Evolutionary conservation across 2,113 vertebrate species (phyloP), one percentile per base, ranked within the genome.

Genomic region (Smithornis capensis): DNA sequence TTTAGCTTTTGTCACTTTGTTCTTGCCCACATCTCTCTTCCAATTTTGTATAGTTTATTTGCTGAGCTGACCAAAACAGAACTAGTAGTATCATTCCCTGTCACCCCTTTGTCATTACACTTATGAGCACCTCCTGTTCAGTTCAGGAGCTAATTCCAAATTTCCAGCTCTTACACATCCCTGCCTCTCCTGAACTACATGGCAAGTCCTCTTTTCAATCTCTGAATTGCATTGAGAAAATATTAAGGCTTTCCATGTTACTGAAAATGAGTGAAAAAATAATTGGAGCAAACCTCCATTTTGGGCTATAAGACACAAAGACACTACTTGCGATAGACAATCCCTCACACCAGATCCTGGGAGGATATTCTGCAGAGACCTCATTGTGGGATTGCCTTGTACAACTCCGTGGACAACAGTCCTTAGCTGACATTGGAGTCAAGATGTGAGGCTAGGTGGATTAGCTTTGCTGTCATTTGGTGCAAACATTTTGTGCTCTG

Each of bases 31-130:
- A 8, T 25, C 29, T 22, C 2, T 77, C 45, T 57, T 87, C 62
- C 22, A 53, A 1, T 65, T 84, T 56, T 74, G 4, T 44, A 27
- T 7, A 33, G 18, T 69, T 82, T 82, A 60, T 78, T 42, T 44
- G 29, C 50, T 79, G n/a, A 85, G 16, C 10, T 63, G 37, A 59
- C 5, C 14, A 60, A n/a, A 87, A 8, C 65, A 78, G 60, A 35
- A 42, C 13, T 6, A 7, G 12, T 45, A 10, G 5, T 76, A 15
- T 10, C n/a, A 33, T 33, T 16, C 35, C 62, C 44, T 78, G 22
- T 59, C 6, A 7, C 8, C 3, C 16, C 19, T 56, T 83, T 2
- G 0, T 35, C 29, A 18, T 57, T 65, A n/a, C 2, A 4, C 5
- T 53, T 5, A 3, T 3, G 6, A 59, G 10, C 3, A 5, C 67